Evolutionary conservation across 2,797 vertebrate species (phyloP), one percentile per base, ranked within the genome.

Genomic region (Rhodeus uyekii): DNA sequence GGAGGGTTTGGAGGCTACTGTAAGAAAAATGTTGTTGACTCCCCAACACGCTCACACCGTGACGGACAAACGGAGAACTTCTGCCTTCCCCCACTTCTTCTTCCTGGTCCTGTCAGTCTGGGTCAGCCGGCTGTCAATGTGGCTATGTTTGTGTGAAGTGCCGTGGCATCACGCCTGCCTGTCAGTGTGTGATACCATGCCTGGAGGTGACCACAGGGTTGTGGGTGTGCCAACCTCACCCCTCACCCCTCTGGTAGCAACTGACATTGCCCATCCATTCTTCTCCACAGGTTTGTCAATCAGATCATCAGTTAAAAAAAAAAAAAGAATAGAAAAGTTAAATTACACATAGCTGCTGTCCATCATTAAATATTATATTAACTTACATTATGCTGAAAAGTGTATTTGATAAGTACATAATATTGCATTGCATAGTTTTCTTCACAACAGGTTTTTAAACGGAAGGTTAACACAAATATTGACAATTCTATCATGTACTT

Each of bases 101-200:
- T 44, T 72, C 44, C 29, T 63, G 79, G 75, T 32, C 69, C 84
- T 61, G 80, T 81, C 74, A 85, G 72, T 29, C 19, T 1, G 48
- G 77, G 79, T 79, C 79, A 82, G 53, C 29, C 44, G 48, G 76
- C 75, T 86, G 85, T 84, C 82, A 86, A 67, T 82, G 73, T 80
- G 38, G 73, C 72, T 83, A n/a, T 80, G 76, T 83, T 83, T 76
- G 84, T 81, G 60, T 74, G 61, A 81, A 74, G 46, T 81, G 42
- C 60, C 13, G 18, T 80, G 39, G 80, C 71, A 80, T 82, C 63
- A 58, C 55, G 34, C 44, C 72, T 55, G 44, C 67, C 81, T 83
- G 84, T 80, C 82, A 83, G 50, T 22, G 55, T 67, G 78, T 83
- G 79, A 82, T 73, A 68, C 50, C 60, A 81, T 36, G 61, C 80